Evolutionary conservation across 2,797 vertebrate genomes (phyloP).

Genomic region (Tokudaia tokunoshimensis): DNA sequence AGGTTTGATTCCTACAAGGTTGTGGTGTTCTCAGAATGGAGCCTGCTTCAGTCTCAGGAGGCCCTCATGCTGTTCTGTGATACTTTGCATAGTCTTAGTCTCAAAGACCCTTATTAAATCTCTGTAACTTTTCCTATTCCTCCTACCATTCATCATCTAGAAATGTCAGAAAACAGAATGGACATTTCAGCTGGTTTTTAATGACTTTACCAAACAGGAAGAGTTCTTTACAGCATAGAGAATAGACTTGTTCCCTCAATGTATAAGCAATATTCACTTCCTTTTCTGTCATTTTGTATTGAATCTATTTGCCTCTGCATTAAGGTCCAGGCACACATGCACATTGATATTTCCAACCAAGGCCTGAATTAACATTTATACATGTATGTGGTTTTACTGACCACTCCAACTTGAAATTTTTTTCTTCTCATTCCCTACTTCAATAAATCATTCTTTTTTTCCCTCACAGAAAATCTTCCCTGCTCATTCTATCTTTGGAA

Average conservation of each 20-base stretch:
- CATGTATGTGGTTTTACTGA: background rate
- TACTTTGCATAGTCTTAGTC: background rate
- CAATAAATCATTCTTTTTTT: background rate
- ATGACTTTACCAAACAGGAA: background rate
- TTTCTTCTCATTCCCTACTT: background rate
- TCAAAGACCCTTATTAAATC: background rate
- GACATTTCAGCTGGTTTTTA: background rate
- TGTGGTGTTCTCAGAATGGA: background rate
- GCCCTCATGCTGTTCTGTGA: background rate
- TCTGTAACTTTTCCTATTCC: constrained; percentile 38
- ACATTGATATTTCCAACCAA: background rate
- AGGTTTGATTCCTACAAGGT: background rate
- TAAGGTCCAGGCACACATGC: background rate
- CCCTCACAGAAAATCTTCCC: background rate
- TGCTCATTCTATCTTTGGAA: background rate
- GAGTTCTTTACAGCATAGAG: background rate
- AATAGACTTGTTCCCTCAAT: background rate
- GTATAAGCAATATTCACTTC: background rate
- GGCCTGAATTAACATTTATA: background rate
- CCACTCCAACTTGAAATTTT: background rate
- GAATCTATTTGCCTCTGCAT: background rate
- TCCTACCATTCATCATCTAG: background rate
- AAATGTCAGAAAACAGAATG: constrained; percentile 12
- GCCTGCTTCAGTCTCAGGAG: background rate
- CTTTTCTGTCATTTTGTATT: background rate